Percentiles rank a stretch among this genome's conserved stretches.
phyloP scores from a whole-genome alignment of 2,797 vertebrate genomes.

The Mormyrus proboscirostris region DNA sequence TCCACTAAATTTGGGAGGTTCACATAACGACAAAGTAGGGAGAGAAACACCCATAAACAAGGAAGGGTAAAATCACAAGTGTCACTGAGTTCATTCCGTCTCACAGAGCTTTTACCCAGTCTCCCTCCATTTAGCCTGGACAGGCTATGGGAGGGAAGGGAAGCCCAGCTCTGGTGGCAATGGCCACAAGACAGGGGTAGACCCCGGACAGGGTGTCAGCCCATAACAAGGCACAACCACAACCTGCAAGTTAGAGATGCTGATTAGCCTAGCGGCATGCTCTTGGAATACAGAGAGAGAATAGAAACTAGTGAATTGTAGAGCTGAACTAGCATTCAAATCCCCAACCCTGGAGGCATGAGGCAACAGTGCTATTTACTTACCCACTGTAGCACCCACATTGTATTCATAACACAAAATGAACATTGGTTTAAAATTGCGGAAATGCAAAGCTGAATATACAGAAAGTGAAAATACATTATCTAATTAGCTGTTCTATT shows the following conservation, averaged over 20 bases:
- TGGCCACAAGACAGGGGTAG: background rate
- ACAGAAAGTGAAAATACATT: background rate
- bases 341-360: background rate
- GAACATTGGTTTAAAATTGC: background rate
- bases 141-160: background rate
- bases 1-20: background rate
- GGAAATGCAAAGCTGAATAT: background rate
- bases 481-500: background rate
- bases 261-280: background rate
- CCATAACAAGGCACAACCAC: background rate
- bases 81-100: background rate
- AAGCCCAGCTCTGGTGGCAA: background rate
- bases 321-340: background rate
- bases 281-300: background rate
- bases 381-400: background rate
- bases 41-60: conserved; percentile 36
- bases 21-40: conserved; percentile 2
- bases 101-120: background rate
- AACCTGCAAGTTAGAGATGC: background rate
- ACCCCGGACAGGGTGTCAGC: background rate
- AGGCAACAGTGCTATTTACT: background rate
- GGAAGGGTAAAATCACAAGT: conserved; percentile 15
- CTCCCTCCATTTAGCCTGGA: background rate
- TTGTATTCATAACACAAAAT: background rate
- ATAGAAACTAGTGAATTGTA: background rate